These are phyloP conservation scores for Chunga burmeisteri DNA, from an alignment of 2,113 vertebrate genomes.

Conservation along the genomic window DNA sequence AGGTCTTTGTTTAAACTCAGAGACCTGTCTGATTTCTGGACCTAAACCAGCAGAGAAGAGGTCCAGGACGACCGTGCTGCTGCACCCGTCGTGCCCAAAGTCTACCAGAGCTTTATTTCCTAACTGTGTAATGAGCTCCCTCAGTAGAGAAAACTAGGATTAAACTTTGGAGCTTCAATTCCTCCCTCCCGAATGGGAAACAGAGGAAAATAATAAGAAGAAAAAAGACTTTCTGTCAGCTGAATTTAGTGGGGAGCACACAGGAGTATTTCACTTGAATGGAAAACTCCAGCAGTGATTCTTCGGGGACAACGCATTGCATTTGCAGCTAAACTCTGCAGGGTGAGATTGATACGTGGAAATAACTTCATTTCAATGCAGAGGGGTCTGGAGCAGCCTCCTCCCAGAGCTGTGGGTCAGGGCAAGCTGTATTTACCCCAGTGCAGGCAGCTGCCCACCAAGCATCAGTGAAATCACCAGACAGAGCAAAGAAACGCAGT, in stretches of 20 bases:
- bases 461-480: not conserved
- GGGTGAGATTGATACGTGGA: not conserved
- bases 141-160: not conserved
- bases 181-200: not conserved
- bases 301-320: not conserved
- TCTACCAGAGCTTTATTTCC: not conserved
- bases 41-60: not conserved
- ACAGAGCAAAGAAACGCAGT: not conserved
- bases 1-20: not conserved
- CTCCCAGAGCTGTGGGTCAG: not conserved
- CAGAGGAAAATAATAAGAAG: not conserved
- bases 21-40: not conserved
- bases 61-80: not conserved
- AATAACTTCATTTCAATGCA: not conserved
- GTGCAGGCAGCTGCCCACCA: not conserved
- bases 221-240: not conserved
- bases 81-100: not conserved
- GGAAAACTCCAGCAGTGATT: not conserved
- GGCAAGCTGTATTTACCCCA: not conserved
- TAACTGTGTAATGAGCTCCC: not conserved
- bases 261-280: not conserved
- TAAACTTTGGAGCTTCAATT: not conserved
- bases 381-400: not conserved
- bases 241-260: not conserved
- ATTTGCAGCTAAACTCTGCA: constrained; percentile 14